Percentiles rank a stretch among this genome's conserved stretches.
Conservation (phyloP, 2,888 invertebrate species). For the Metopia argyrocephala region DNA sequence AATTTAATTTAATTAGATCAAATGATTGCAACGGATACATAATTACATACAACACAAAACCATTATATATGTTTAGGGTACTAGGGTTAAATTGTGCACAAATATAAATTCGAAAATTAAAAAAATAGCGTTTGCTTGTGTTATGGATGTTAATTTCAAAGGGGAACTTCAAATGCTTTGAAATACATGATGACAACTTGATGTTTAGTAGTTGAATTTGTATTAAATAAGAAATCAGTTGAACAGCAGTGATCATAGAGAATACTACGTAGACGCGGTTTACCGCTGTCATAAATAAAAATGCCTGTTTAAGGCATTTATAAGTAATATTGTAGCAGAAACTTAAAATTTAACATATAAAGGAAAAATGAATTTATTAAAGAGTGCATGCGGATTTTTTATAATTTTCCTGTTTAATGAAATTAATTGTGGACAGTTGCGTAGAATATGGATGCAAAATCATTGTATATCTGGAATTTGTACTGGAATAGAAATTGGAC, state of each 20-base stretch:
- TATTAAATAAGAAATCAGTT: slow-evolving; percentile 68
- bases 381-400: slow-evolving; percentile 1
- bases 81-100: slow-evolving; percentile 16
- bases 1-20: slow-evolving; percentile 74
- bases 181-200: slow-evolving; percentile 4
- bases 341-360: slow-evolving; percentile 1
- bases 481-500: slow-evolving; percentile 72
- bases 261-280: slow-evolving; percentile 71
- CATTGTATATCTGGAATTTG: slow-evolving; percentile 74
- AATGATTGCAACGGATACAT: slow-evolving; percentile 65
- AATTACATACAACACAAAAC: slow-evolving; percentile 55
- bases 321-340: neutral
- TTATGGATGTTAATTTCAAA: slow-evolving; percentile 9
- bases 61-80: slow-evolving; percentile 4
- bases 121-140: slow-evolving; percentile 6
- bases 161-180: slow-evolving; percentile 13
- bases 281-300: slow-evolving; percentile 53
- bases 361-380: slow-evolving; percentile 24
- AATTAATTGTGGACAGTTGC: slow-evolving; percentile 69
- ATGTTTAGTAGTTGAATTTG: slow-evolving; percentile 36
- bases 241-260: slow-evolving; percentile 70
- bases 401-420: slow-evolving; percentile 8
- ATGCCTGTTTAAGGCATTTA: slow-evolving; percentile 32
- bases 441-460: slow-evolving; percentile 77
- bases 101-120: neutral